Conservation (phyloP, 2,113 vertebrate species). For the Collichthys lucidus region DNA sequence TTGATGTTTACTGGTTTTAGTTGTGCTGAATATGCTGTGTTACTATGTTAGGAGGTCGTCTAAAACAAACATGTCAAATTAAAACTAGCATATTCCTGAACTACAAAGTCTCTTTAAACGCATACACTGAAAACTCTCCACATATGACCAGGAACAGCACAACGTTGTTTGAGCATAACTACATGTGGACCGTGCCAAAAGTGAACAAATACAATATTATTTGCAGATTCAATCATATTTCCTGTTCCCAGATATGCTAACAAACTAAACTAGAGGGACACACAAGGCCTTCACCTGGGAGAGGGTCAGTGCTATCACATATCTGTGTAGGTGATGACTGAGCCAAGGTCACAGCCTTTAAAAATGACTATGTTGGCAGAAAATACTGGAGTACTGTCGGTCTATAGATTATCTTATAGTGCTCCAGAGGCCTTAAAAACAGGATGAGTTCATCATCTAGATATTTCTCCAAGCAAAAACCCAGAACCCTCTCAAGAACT, state of each 20-base stretch:
- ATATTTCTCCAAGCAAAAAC: slow-evolving; percentile 5
- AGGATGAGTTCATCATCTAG: neutral
- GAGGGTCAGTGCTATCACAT: neutral
- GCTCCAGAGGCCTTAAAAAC: neutral
- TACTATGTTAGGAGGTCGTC: neutral
- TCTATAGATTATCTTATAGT: neutral
- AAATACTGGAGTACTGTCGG: neutral
- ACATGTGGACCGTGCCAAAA: neutral
- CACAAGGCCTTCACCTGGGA: neutral
- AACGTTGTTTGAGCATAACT: neutral
- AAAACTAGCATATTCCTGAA: neutral
- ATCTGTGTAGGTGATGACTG: slow-evolving; percentile 6
- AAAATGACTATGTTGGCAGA: slow-evolving; percentile 15
- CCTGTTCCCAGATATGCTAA: neutral
- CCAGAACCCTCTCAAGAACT: neutral
- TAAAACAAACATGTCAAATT: slow-evolving; percentile 2
- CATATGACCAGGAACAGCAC: neutral
- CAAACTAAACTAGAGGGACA: slow-evolving; percentile 1
- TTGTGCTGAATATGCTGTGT: neutral
- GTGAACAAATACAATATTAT: neutral
- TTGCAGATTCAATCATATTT: neutral
- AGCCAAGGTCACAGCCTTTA: slow-evolving; percentile 10
- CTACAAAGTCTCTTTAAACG: neutral
- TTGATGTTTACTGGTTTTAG: neutral
- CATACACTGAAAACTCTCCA: neutral